A percentile compares a stretch with the other conserved stretches of the same genome.
phyloP scores from a whole-genome alignment of 2,888 invertebrate species.

The Synanthedon vespiformis region DNA sequence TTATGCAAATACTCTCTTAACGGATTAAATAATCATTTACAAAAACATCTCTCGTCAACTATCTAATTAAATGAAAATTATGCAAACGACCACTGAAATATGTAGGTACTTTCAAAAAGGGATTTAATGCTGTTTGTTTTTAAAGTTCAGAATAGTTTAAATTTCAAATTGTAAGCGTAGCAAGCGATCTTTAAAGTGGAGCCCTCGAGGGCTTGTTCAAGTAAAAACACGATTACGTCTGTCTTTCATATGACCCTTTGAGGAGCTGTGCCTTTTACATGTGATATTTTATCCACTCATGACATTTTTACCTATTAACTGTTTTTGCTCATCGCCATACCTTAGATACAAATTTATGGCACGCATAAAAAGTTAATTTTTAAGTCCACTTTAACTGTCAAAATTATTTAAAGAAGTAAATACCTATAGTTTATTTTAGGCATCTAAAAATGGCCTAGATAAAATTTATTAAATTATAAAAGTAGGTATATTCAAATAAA shows the following conservation, averaged over 20 bases:
- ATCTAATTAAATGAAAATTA: slow-evolving; percentile 14
- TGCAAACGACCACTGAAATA: slow-evolving; percentile 9
- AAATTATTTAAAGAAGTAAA: too few species aligned
- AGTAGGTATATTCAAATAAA: too few species aligned
- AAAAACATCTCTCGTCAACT: slow-evolving; percentile 10
- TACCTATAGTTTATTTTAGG: too few species aligned
- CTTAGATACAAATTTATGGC: too few species aligned
- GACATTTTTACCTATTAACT: too few species aligned
- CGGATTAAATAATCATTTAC: slow-evolving; percentile 5
- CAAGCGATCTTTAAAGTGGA: background rate
- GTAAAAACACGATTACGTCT: background rate
- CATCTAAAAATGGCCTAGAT: too few species aligned
- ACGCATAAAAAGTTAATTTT: too few species aligned
- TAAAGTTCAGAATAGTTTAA: background rate
- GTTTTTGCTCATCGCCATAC: too few species aligned
- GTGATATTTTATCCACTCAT: too few species aligned
- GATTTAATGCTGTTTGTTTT: background rate
- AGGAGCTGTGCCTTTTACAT: too few species aligned
- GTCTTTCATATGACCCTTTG: background rate
- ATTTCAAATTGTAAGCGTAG: background rate
- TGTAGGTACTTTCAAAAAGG: background rate
- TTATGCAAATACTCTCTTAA: background rate
- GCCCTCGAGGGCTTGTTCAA: background rate
- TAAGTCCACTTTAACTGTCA: too few species aligned
- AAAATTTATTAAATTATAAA: too few species aligned